Evolutionary conservation across 1,140 invertebrate species (phyloP).

Genomic region (Caenorhabditis inopinata): DNA sequence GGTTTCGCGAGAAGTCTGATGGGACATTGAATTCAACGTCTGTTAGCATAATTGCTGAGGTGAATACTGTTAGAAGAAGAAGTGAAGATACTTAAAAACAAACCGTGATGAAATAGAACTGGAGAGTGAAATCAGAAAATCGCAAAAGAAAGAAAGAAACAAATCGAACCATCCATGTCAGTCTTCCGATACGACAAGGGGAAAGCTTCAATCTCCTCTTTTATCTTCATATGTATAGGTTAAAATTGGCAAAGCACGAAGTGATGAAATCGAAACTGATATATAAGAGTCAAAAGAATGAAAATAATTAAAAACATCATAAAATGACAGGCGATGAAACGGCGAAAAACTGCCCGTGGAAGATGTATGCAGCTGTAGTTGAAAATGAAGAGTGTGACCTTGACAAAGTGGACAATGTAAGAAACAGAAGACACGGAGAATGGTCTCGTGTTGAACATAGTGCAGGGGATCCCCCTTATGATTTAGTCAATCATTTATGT

Average conservation of each 20-base stretch:
- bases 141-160: neutral
- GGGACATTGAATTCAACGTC: neutral
- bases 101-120: neutral
- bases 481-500: neutral
- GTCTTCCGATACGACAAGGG: too few species aligned
- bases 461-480: neutral
- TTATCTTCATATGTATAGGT: too few species aligned
- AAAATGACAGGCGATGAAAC: neutral
- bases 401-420: neutral
- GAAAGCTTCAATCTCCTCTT: too few species aligned
- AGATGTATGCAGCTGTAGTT: neutral
- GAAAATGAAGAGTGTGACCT: neutral
- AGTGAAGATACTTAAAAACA: too few species aligned
- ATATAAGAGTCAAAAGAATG: neutral
- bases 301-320: neutral
- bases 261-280: neutral
- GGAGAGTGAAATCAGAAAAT: neutral
- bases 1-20: neutral
- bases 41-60: neutral
- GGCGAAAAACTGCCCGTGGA: neutral
- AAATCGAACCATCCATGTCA: too few species aligned
- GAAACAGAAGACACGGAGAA: neutral
- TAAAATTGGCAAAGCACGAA: too few species aligned
- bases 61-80: neutral
- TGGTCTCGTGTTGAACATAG: neutral